Conservation (phyloP, 1,140 invertebrate genomes). For the Lordiphosa mommai region DNA sequence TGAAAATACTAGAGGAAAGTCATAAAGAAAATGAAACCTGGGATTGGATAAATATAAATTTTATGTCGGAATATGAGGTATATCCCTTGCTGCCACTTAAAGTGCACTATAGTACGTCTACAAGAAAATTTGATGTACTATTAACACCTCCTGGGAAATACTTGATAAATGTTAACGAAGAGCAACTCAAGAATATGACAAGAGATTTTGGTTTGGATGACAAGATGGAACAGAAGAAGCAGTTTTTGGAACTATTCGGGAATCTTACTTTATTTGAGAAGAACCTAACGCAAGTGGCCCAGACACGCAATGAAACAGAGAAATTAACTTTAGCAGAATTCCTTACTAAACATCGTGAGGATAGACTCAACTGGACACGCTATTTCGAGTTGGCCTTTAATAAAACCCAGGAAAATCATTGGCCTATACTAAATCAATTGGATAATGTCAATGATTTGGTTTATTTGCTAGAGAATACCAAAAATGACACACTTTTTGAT, state of each 20-base stretch:
- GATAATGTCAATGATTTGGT: slow-evolving; percentile 44
- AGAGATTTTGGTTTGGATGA: slow-evolving; percentile 39
- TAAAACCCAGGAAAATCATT: slow-evolving; percentile 26
- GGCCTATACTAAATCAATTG: slow-evolving; percentile 55
- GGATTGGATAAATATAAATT: slow-evolving; percentile 66
- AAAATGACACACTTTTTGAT: slow-evolving; percentile 14
- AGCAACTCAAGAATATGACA: slow-evolving; percentile 54
- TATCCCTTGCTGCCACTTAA: slow-evolving; percentile 59
- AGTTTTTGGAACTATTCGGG: slow-evolving; percentile 19
- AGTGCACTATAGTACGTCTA: slow-evolving; percentile 54
- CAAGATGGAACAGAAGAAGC: slow-evolving; percentile 7
- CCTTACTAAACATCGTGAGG: slow-evolving; percentile 40
- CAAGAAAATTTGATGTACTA: slow-evolving; percentile 46
- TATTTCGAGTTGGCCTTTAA: slow-evolving; percentile 67
- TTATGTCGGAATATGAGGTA: slow-evolving; percentile 57
- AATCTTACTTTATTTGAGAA: slow-evolving; percentile 54
- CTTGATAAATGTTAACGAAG: slow-evolving; percentile 12
- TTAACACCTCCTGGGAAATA: slow-evolving; percentile 23
- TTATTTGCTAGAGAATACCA: slow-evolving; percentile 40
- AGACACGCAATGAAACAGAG: slow-evolving; percentile 43
- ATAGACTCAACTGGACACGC: slow-evolving; percentile 64
- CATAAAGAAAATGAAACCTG: slow-evolving; percentile 11
- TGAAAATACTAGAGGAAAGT: slow-evolving; percentile 32
- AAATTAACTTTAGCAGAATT: slow-evolving; percentile 39
- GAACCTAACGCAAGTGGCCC: slow-evolving; percentile 33